Evolutionary conservation across 2,888 invertebrate species (phyloP), one percentile per base, ranked within the genome.

Genomic region (Phortica okadai): DNA sequence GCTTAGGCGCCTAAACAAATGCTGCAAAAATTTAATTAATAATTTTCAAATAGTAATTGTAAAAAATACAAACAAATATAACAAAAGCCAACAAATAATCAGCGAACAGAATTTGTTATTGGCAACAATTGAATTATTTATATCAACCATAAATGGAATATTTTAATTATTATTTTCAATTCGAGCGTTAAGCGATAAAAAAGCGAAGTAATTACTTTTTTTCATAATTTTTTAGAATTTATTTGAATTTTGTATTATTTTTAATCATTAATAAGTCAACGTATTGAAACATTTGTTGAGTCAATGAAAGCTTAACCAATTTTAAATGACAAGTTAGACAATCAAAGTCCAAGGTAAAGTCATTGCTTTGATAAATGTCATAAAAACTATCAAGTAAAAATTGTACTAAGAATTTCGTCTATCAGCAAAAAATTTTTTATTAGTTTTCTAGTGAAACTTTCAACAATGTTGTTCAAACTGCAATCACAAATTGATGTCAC

Each of bases 151-250:
- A 78, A 80, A 73, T 69, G 50, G 16, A 70, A 72, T 72, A 58
- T 80, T 82, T 79, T 74, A 82, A 78, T 77, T 72, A 69, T 25
- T 78, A 78, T 59, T 78, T 77, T 59, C 45, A 45, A 50, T 75
- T 76, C 76, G 62, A 67, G 70, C 70, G 42, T 6, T n/a, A 44
- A 21, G 16, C 25, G 62, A 62, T 62, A 62, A 62, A 62, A 50
- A 50, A 14, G 50, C 1, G 1, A 50, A 11, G 8, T 50, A 50
- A 50, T 8, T 50, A 14, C 10, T 11, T 45, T 45, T 45, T 45
- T 45, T 45, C 45, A 45, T 8, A 45, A 14, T 50, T 14, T 11
- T 14, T 50, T 11, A 50, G 10, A 50, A 8, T 50, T 50, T 50
- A 50, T 50, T 3, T 50, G 8, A 50, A 11, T 8, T 11, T 50